Percentiles rank a stretch among this genome's conserved stretches.
phyloP scores from a whole-genome alignment of 2,888 invertebrate species.

The Oscheius sp. region DNA sequence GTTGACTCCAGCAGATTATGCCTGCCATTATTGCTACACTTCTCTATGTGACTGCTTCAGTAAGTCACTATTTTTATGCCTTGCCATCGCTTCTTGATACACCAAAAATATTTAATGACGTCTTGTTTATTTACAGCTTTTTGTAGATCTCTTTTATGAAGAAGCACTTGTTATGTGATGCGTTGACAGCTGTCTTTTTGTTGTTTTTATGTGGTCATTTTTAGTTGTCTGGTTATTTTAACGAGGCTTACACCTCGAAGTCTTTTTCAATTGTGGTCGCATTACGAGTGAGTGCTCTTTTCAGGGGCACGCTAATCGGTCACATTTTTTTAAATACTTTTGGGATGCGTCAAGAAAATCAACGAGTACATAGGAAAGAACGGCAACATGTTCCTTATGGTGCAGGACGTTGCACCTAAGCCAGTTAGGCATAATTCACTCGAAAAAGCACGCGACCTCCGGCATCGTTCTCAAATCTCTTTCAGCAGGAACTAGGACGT shows the following conservation, averaged over 20 bases:
- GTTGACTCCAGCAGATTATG: slow-evolving; percentile 35
- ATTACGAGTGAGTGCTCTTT: no score
- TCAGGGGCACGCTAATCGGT: no score
- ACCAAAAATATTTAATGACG: slow-evolving; percentile 20
- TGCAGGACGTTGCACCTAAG: slow-evolving; percentile 9
- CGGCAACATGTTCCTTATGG: no score
- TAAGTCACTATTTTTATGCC: not conserved
- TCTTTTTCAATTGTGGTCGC: no score
- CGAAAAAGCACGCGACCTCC: slow-evolving; percentile 32
- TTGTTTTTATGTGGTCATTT: no score
- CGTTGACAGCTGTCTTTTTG: no score
- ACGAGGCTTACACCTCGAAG: no score
- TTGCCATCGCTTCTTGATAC: not conserved
- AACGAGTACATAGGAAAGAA: no score
- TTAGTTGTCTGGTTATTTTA: no score
- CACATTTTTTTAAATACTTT: no score
- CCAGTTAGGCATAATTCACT: slow-evolving; percentile 35
- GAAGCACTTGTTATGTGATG: no score
- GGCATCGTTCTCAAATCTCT: slow-evolving; percentile 3
- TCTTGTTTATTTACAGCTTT: not conserved
- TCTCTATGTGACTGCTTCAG: slow-evolving; percentile 10
- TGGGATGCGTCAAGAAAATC: no score
- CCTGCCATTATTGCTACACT: slow-evolving; percentile 28
- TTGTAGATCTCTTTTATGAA: not conserved
- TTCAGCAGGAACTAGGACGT: not conserved